Base-by-base conservation (phyloP, 1,140 invertebrate species). In the Psix sp. region DNA sequence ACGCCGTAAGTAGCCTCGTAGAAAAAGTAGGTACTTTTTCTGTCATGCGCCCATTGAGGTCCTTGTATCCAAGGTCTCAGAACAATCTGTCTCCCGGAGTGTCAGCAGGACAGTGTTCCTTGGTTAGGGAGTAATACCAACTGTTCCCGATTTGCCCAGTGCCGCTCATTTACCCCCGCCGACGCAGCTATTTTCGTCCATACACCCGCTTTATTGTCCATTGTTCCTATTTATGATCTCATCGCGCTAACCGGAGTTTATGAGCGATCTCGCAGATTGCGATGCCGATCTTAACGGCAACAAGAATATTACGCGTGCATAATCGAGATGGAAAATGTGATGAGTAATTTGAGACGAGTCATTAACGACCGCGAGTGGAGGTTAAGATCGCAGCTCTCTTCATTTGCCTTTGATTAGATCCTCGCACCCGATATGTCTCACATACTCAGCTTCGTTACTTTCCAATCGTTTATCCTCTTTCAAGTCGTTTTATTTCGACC, bases 251-350 rank as follows among this genome's bases (percentile, higher is more conserved):
- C 36, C 38, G 36, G 35, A 52, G 43, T 73, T 72, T 72, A 72
- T 36, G 59, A 54, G 52, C 48, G 52, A 66, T 66, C 60, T 40
- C 26, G 60, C 39, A 65, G 60, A 65, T 72, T 65, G 59, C 39
- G 13, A 26, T 40, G 52, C 56, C 29, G 70, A 73, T 66, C 68
- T n/a, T 63, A 1, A 20, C 15, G 38, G 43, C 43, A 63, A 59
- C 59, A 43, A 60, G 45, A 65, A 65, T 74, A 67, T 51, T 46
- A 36, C 52, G 68, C 62, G 70, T 66, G 56, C 48, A 66, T 66
- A 73, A 54, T 66, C 68, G 54, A 46, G 52, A 72, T 72, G 43
- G 56, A 57, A 72, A 72, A 72, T 72, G 43, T 72, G 68, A 63
- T 72, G 68, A 72, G 68, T 63, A 72, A 63, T 63, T 72, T 72